A percentile compares a stretch with the other conserved stretches of the same genome.
Conservation (phyloP, 2,888 invertebrate species). For the Chymomyza procnemis region DNA sequence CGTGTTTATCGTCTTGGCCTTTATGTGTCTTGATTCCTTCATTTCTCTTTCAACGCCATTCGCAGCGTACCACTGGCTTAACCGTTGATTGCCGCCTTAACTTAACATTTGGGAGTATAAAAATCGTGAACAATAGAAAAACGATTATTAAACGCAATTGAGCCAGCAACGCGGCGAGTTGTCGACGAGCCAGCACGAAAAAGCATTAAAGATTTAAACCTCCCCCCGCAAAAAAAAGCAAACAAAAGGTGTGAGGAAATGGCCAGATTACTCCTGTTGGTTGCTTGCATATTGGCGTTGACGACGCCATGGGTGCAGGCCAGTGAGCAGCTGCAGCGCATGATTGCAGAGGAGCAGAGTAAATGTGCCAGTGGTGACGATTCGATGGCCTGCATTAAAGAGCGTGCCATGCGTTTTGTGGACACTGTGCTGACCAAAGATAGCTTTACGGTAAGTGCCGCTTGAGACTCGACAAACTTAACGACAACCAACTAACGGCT, state of each 20-base stretch:
- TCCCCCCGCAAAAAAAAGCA: too few species aligned
- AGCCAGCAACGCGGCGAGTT: slow-evolving; percentile 75
- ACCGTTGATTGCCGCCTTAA: slow-evolving; percentile 26
- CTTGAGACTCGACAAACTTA: too few species aligned
- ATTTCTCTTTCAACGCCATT: slow-evolving; percentile 45
- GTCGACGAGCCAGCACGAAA: slow-evolving; percentile 50
- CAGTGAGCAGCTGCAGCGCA: slow-evolving; percentile 83
- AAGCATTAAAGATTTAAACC: slow-evolving; percentile 3
- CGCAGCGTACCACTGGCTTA: slow-evolving; percentile 27
- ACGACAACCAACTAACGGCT: too few species aligned
- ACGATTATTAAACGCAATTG: slow-evolving; percentile 78
- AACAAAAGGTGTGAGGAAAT: slow-evolving; percentile 38
- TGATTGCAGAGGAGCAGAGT: slow-evolving; percentile 87
- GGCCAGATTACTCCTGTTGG: slow-evolving; percentile 79
- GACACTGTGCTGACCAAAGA: slow-evolving; percentile 89
- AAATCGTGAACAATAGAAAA: slow-evolving; percentile 78
- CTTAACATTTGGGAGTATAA: slow-evolving; percentile 75
- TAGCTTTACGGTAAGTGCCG: slow-evolving; percentile 86
- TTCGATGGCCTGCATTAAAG: slow-evolving; percentile 89
- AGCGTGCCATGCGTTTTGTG: slow-evolving; percentile 88
- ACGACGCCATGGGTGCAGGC: slow-evolving; percentile 77
- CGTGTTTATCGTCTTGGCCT: not conserved
- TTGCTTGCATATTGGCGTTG: slow-evolving; percentile 82
- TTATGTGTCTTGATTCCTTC: slow-evolving; percentile 57
- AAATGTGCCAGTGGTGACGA: slow-evolving; percentile 88